Evolutionary conservation across 2,113 vertebrate genomes (phyloP).

Genomic region (Potamarius usumacintae): DNA sequence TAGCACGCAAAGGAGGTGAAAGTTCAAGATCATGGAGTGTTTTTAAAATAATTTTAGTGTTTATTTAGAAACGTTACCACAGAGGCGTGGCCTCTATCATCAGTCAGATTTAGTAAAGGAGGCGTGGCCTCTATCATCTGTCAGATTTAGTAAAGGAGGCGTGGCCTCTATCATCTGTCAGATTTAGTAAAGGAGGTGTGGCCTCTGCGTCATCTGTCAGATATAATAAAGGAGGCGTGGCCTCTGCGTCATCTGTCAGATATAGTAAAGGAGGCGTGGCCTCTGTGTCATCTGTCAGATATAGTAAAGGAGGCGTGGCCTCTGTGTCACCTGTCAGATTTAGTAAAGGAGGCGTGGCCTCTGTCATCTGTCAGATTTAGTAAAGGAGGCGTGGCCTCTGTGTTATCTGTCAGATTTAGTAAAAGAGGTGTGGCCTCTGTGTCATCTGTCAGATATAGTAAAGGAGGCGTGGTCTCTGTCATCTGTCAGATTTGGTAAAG

Average conservation of each 20-base stretch:
- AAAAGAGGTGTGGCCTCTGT: background rate
- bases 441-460: background rate
- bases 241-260: background rate
- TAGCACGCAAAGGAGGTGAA: constrained; percentile 10
- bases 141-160: background rate
- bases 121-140: background rate
- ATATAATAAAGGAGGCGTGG: background rate
- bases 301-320: background rate
- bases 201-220: background rate
- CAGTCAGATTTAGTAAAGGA: background rate
- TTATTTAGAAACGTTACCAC: background rate
- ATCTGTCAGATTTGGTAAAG: background rate
- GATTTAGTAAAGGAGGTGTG: background rate
- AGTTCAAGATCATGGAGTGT: constrained; percentile 24
- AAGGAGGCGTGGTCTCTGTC: background rate
- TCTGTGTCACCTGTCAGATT: background rate
- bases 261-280: background rate
- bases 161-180: background rate
- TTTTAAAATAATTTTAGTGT: background rate
- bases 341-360: background rate
- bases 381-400: background rate
- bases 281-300: background rate
- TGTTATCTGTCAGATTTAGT: background rate
- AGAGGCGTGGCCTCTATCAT: background rate
- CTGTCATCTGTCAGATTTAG: background rate